Percentiles rank a stretch among this genome's conserved stretches.
Evolutionary conservation across 2,113 vertebrate species (phyloP).

Genomic region (Trinectes maculatus): DNA sequence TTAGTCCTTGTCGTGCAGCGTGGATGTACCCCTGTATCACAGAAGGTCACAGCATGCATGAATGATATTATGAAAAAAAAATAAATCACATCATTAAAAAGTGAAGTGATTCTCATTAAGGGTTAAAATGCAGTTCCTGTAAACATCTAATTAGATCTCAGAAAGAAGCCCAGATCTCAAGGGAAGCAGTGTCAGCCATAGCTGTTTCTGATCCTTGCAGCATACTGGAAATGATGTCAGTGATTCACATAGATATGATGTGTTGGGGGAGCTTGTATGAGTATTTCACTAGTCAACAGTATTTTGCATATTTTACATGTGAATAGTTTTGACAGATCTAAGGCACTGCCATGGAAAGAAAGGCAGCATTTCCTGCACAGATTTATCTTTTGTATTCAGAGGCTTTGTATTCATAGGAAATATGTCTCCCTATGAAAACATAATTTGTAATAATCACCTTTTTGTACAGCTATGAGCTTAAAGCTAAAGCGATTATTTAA

Average conservation of each 20-base stretch:
- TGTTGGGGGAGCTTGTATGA: neutral
- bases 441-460: conserved; percentile 21
- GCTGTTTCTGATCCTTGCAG: conserved; percentile 53
- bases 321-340: neutral
- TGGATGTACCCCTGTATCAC: conserved; percentile 22
- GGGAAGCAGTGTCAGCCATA: conserved; percentile 38
- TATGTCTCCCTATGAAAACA: neutral
- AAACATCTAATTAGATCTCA: conserved; percentile 69
- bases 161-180: conserved; percentile 41
- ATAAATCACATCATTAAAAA: conserved; percentile 14
- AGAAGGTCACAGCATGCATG: conserved; percentile 35
- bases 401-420: neutral
- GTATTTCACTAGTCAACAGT: conserved; percentile 13
- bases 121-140: conserved; percentile 43
- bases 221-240: conserved; percentile 47
- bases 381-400: conserved; percentile 1
- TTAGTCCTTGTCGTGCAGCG: conserved; percentile 39
- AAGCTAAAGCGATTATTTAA: conserved; percentile 10
- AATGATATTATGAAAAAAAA: conserved; percentile 6
- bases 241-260: conserved; percentile 25
- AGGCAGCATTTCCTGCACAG: neutral
- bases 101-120: conserved; percentile 44
- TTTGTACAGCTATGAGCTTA: conserved; percentile 18
- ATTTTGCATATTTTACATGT: conserved; percentile 29
- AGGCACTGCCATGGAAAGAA: neutral